Percentiles rank a stretch among this genome's conserved stretches.
These are phyloP conservation scores for Scatophagus argus DNA, from an alignment of 2,113 vertebrate species.

Conservation along the genomic window DNA sequence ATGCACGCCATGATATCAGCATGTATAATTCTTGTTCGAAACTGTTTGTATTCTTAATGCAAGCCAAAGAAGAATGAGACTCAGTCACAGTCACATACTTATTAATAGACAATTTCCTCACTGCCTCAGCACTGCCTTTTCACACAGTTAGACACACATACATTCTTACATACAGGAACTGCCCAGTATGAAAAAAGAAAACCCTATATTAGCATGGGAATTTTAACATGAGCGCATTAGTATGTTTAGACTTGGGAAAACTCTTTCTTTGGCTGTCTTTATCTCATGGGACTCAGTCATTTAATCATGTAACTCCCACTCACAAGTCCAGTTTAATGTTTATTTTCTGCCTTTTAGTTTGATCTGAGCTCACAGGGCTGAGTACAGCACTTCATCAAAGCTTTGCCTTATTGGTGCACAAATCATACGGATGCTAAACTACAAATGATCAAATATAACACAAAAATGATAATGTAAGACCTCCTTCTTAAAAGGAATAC, in stretches of 20 bases:
- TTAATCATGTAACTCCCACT: constrained; percentile 1
- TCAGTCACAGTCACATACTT: not conserved
- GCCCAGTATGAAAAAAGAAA: not conserved
- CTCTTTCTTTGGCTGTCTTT: not conserved
- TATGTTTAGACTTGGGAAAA: not conserved
- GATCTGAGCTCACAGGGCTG: not conserved
- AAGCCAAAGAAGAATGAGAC: constrained; percentile 8
- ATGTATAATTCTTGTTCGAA: not conserved
- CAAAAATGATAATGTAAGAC: not conserved
- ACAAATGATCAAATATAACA: not conserved
- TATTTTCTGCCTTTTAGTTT: not conserved
- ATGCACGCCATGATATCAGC: constrained; percentile 13
- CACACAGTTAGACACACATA: not conserved
- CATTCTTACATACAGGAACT: not conserved
- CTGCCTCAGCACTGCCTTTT: not conserved
- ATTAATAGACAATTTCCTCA: constrained; percentile 20
- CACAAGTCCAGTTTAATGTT: not conserved
- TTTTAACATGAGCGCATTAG: not conserved
- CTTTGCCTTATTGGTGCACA: not conserved
- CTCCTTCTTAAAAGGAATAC: not conserved
- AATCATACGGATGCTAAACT: not conserved
- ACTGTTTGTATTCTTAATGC: constrained; percentile 19
- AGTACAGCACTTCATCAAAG: not conserved
- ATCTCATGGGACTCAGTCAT: not conserved
- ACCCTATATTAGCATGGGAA: not conserved